These are phyloP conservation scores for Lycophotia porphyrea DNA, from an alignment of 2,888 invertebrate species.

Conservation along the genomic window DNA sequence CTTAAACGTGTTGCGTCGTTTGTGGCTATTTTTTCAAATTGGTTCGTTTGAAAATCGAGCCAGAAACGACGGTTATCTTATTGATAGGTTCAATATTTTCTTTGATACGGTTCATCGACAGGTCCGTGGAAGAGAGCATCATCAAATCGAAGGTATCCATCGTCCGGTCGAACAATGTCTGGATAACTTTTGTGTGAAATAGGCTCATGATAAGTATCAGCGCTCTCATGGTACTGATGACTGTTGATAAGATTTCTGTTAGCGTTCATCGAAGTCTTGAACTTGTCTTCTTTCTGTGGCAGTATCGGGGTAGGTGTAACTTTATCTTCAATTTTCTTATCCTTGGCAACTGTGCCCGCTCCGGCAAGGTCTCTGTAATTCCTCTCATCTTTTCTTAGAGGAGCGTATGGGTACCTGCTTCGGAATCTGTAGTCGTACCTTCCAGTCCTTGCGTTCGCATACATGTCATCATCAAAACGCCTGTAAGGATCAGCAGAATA, in stretches of 20 bases:
- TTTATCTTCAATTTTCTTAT: conserved; percentile 86
- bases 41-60: conserved; percentile 69
- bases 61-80: conserved; percentile 62
- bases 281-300: conserved; percentile 84
- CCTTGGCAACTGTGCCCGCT: conserved; percentile 82
- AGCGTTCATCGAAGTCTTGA: conserved; percentile 70
- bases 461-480: conserved; percentile 84
- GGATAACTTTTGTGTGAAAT: conserved; percentile 81
- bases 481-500: conserved; percentile 87
- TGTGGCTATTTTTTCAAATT: conserved; percentile 71
- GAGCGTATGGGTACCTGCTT: conserved; percentile 84
- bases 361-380: conserved; percentile 85
- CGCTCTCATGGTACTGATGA: conserved; percentile 85
- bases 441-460: conserved; percentile 80
- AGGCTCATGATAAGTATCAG: conserved; percentile 79
- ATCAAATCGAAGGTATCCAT: conserved; percentile 84
- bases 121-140: conserved; percentile 85
- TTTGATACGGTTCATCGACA: conserved; percentile 85
- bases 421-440: conserved; percentile 87
- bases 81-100: conserved; percentile 79
- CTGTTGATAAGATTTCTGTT: conserved; percentile 85
- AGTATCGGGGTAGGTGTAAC: conserved; percentile 86
- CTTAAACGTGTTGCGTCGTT: conserved; percentile 50
- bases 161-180: conserved; percentile 81
- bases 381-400: conserved; percentile 85